These are phyloP conservation scores for Mycteria americana DNA, from an alignment of 2,797 vertebrate species.

Conservation along the genomic window DNA sequence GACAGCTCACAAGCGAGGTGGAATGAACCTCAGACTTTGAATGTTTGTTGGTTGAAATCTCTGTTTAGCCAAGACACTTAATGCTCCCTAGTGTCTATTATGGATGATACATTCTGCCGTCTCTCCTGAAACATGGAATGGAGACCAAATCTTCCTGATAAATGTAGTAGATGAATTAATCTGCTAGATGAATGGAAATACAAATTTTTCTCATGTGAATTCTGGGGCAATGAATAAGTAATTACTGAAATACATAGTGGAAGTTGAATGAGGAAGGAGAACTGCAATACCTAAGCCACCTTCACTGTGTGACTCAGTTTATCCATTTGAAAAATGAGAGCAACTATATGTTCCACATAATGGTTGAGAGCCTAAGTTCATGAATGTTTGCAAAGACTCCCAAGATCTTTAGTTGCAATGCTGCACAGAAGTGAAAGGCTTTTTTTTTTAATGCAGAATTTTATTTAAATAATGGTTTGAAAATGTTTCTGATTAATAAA, in stretches of 20 bases:
- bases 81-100: background rate
- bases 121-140: background rate
- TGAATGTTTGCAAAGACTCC: background rate
- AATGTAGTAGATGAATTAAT: background rate
- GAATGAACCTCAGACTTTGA: background rate
- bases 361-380: background rate
- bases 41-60: background rate
- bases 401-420: background rate
- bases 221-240: background rate
- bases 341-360: background rate
- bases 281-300: background rate
- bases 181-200: background rate
- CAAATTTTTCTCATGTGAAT: background rate
- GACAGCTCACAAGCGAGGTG: background rate
- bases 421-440: background rate
- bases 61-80: background rate
- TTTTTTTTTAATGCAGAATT: background rate
- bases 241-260: background rate
- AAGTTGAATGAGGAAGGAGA: background rate
- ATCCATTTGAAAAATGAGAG: background rate
- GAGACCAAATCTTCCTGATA: background rate
- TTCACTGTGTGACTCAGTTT: background rate
- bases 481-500: background rate
- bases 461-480: background rate
- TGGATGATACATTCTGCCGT: fast-evolving